Base-by-base conservation (phyloP, 1,140 invertebrate genomes). In the Neodiprion lecontei region DNA sequence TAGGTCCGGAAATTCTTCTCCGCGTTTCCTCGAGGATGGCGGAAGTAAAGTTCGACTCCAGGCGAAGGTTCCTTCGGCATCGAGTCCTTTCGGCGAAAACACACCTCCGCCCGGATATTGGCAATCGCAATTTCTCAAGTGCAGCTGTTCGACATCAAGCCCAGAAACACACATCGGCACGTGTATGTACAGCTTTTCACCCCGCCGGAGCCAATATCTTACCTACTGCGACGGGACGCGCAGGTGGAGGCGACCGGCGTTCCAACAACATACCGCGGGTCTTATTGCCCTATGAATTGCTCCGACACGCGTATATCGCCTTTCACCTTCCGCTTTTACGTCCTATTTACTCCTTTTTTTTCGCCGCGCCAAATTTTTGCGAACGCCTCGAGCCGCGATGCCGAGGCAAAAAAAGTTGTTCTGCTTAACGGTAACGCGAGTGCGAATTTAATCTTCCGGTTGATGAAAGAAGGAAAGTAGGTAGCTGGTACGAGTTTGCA, bases 81-180 rank as follows among this genome's bases (percentile, higher is more conserved):
- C 28, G 28, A 40, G 28, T 40, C 28, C 28, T 40, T 40, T 40
- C 53, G 53, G 5, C n/a, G 53, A 61, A 17, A 61, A 61, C 53
- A 61, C 53, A 61, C 53, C 53, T 61, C n/a, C 11, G 53, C 11
- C n/a, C 53, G 53, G n/a, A 61, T 61, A 61, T 61, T 61, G 53
- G 53, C 53, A 7, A 61, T 61, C 53, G 53, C 53, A 61, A 61
- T 61, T 61, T 61, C 53, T 61, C 53, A 61, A 61, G 53, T 61
- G 53, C 53, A 61, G 53, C 53, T 61, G 53, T 61, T 61, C 53
- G 53, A 61, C 53, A 61, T 61, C 53, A 61, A 61, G 11, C 53
- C 53, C 53, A 61, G 53, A 61, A 61, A 61, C 53, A 61, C 53
- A 61, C n/a, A 61, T 61, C 53, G 11, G n/a, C 53, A 5, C 28